Base-by-base conservation (phyloP, 2,113 vertebrate genomes). In the Kryptolebias marmoratus region DNA sequence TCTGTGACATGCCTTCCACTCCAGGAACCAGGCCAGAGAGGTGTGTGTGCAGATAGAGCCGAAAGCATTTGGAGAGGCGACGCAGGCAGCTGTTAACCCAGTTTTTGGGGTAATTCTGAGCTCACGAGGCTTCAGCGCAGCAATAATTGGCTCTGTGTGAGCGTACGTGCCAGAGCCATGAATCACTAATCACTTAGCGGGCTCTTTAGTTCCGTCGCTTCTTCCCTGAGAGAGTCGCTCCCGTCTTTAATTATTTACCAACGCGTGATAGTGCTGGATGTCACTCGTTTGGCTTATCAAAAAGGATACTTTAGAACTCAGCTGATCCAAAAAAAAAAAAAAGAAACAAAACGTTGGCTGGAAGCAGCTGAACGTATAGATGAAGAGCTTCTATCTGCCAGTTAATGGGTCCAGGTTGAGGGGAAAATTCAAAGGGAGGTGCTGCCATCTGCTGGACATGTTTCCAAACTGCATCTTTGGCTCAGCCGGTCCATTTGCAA, bases 371-470 rank as follows among this genome's bases (percentile, higher is more conserved):
- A 27, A 2, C 0, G 39, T 2, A 31, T 57, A 54, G n/a, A 42
- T n/a, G 6, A 70, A 64, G 49, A 8, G 9, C 28, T 18, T 47
- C 1, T 16, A 15, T 49, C 42, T 49, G 47, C 22, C 53, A 47
- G 32, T 45, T 42, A 22, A 45, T 68, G 50, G 3, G 55, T 2
- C 0, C 0, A 39, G 14, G 6, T 1, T 2, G 3, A 0, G 0
- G 54, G 27, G 49, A 67, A 2, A 42, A 82, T 81, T 27, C n/a
- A 47, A 80, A 83, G 79, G 69, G 82, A 73, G 86, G 88, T 53
- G 80, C 86, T 91, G 91, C 67, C 90, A 89, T 76, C 92, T 92
- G 83, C 78, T 91, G 91, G 87, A 55, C 15, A 1, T 0, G 2
- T 12, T 42, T 56, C 11, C 11, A n/a, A 28, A 0, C 47, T 87